These are phyloP conservation scores for Deilephila elpenor DNA, from an alignment of 2,888 invertebrate species.

Conservation along the genomic window DNA sequence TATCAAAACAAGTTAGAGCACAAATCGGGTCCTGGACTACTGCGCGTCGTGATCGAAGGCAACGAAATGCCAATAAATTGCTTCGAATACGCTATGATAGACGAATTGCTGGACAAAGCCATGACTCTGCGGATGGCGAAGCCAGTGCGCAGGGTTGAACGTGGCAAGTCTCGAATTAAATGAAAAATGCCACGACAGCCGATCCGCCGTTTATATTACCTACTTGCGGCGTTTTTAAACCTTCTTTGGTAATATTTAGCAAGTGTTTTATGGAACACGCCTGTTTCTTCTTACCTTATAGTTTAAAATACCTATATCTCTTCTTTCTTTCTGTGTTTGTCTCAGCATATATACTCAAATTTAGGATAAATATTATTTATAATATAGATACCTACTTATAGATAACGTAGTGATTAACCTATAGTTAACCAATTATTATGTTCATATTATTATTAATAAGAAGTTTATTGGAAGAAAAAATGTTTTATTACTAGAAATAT, in stretches of 20 bases:
- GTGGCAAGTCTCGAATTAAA: not conserved
- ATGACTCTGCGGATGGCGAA: not conserved
- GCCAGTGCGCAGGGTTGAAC: constrained; percentile 1
- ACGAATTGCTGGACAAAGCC: constrained; percentile 38
- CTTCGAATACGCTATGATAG: constrained; percentile 35
- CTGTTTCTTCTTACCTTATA: not conserved
- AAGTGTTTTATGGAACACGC: not conserved
- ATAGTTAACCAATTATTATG: not conserved
- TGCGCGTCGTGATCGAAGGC: constrained; percentile 46
- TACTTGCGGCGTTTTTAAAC: no score
- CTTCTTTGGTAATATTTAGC: no score
- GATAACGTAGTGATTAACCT: not conserved
- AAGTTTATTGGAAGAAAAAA: not conserved
- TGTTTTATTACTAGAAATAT: not conserved
- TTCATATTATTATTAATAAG: not conserved
- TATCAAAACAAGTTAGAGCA: constrained; percentile 37
- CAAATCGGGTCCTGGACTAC: constrained; percentile 38
- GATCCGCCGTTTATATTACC: no score
- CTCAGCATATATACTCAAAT: not conserved
- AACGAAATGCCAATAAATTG: constrained; percentile 41
- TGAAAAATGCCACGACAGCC: no score
- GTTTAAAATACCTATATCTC: not conserved
- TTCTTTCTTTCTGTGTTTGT: not conserved
- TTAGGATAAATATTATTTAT: not conserved
- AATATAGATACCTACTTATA: not conserved